These are phyloP conservation scores for Periphyllus acericola DNA, from an alignment of 2,888 invertebrate species.

Conservation along the genomic window DNA sequence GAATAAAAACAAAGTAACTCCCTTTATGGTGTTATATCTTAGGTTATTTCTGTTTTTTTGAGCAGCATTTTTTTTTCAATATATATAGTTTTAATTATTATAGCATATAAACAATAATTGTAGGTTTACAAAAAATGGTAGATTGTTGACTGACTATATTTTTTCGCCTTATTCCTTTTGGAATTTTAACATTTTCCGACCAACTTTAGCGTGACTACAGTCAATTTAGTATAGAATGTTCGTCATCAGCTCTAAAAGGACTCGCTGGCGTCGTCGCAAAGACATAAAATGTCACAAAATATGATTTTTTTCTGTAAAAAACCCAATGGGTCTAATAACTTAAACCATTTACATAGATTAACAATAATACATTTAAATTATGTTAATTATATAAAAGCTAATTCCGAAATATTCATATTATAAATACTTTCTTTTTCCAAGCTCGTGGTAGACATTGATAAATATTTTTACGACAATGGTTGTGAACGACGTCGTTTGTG, in stretches of 20 bases:
- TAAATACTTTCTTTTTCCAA: slow-evolving; percentile 41
- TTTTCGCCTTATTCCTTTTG: not conserved
- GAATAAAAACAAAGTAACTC: not conserved
- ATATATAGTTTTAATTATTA: not conserved
- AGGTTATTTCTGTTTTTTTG: not conserved
- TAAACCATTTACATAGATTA: slow-evolving; percentile 49
- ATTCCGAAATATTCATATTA: slow-evolving; percentile 51
- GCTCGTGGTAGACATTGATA: slow-evolving; percentile 54
- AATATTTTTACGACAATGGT: slow-evolving; percentile 55
- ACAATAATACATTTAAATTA: slow-evolving; percentile 43
- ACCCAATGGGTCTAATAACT: slow-evolving; percentile 17
- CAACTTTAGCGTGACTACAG: slow-evolving; percentile 29
- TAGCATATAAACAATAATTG: not conserved
- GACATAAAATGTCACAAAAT: slow-evolving; percentile 29
- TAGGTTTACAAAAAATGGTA: not conserved
- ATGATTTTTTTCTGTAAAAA: slow-evolving; percentile 18
- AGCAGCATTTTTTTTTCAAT: not conserved
- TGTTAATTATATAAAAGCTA: slow-evolving; percentile 39
- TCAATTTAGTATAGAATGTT: not conserved
- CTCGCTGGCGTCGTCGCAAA: not conserved
- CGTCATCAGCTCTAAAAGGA: slow-evolving; percentile 6
- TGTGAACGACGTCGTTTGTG: slow-evolving; percentile 4
- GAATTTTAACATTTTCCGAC: not conserved
- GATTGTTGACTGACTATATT: not conserved
- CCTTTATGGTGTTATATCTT: not conserved